Base-by-base conservation (phyloP, 2,797 vertebrate genomes). In the Tadarida brasiliensis region DNA sequence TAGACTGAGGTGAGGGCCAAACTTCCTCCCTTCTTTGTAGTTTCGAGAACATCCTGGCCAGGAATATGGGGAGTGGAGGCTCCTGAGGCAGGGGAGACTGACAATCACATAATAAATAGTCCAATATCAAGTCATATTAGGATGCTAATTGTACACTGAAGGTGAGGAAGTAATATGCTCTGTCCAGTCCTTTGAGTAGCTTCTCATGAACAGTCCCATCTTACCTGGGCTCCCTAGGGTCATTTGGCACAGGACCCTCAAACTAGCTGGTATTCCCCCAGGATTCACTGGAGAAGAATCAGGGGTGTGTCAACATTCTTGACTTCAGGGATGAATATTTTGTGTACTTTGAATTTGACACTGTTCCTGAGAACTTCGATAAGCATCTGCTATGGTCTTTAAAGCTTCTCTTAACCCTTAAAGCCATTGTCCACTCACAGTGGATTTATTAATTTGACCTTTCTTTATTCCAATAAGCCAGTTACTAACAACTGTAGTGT, bases 381-480 rank as follows among this genome's bases (percentile, higher is more conserved):
- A 65, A 57, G 49, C 47, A 77, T 67, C 49, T 76, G 3, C 0
- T 39, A 33, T 33, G 22, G 19, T 76, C 7, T 65, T 82, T 67
- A 85, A 84, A 94, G 19, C 3, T 30, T 51, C 44, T 57, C 33
- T 78, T 82, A 77, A 67, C 39, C 15, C 22, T 87, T 57, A 71
- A 65, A 51, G 28, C 71, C 33, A 70, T 33, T 68, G 28, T n/a
- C 8, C n/a, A 24, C 7, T 71, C 51, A 63, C 20, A 68, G 4
- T 67, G 59, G 15, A 33, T 77, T 59, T 51, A 49, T 76, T 28
- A 61, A 44, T 76, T 73, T 86, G 10, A 20, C 47, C 15, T 87
- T 87, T 84, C 39, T 92, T 82, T 93, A 71, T 76, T 80, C 33
- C 6, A 44, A 20, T 17, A 9, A 89, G 17, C 7, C 28, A 67